Conservation (phyloP, 1,140 invertebrate species). For the Ctenoplectra terminalis region DNA sequence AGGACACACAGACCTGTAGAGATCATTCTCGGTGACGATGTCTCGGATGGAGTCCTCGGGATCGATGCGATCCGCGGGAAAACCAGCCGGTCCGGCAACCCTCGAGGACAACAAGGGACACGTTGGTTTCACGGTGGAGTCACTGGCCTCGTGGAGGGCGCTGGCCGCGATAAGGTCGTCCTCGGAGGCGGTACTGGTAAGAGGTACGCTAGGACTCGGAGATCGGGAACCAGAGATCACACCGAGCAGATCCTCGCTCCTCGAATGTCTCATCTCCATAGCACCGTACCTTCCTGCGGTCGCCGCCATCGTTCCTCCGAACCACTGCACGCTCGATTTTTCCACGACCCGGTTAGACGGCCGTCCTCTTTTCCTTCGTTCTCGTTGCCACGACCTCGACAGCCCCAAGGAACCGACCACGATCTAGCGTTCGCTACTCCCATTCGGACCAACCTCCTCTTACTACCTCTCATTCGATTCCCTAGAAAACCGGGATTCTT, state of each 20-base stretch:
- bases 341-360: slow-evolving; percentile 8
- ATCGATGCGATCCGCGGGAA: slow-evolving; percentile 82
- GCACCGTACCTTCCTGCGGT: slow-evolving; percentile 71
- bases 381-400: slow-evolving; percentile 23
- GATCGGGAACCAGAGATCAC: slow-evolving; percentile 64
- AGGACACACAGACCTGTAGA: slow-evolving; percentile 83
- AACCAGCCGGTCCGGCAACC: slow-evolving; percentile 54
- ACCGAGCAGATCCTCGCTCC: slow-evolving; percentile 78
- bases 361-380: slow-evolving; percentile 3
- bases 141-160: slow-evolving; percentile 69
- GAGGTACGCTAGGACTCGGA: slow-evolving; percentile 65
- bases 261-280: slow-evolving; percentile 79
- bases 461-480: slow-evolving; percentile 21
- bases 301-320: slow-evolving; percentile 24
- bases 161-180: slow-evolving; percentile 80
- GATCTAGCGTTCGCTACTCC: slow-evolving; percentile 45
- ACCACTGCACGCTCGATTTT: slow-evolving; percentile 24
- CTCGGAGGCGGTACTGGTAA: slow-evolving; percentile 75
- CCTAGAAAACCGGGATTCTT: slow-evolving; percentile 12
- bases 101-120: slow-evolving; percentile 58
- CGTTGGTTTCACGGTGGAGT: slow-evolving; percentile 13
- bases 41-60: slow-evolving; percentile 87
- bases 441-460: slow-evolving; percentile 47
- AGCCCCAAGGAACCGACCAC: slow-evolving; percentile 26
- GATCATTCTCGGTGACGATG: slow-evolving; percentile 86